Conservation (phyloP, 2,113 vertebrate genomes). For the Chaetodon trifascialis region DNA sequence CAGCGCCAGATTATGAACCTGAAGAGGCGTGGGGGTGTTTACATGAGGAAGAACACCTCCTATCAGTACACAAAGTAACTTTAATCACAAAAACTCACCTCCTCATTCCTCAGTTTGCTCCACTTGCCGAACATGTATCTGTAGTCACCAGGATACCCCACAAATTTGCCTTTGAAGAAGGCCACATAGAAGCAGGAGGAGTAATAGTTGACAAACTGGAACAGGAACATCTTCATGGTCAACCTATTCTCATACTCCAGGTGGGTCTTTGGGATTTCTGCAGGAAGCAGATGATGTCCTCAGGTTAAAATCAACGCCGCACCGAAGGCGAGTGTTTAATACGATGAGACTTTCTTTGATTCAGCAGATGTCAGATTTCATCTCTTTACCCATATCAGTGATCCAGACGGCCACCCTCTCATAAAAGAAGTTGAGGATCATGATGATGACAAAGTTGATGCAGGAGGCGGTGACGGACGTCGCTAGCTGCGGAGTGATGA, state of each 20-base stretch:
- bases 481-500: conserved; percentile 94
- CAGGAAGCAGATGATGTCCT: conserved; percentile 26
- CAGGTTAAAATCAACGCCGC: background rate
- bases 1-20: background rate
- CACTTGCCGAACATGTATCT: conserved; percentile 89
- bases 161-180: conserved; percentile 98
- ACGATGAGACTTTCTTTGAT: background rate
- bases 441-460: conserved; percentile 97
- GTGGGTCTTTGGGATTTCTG: conserved; percentile 97
- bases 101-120: conserved; percentile 93
- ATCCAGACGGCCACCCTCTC: conserved; percentile 96
- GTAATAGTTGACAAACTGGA: conserved; percentile 99
- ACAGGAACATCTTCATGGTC: conserved; percentile 99
- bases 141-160: conserved; percentile 92
- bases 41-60: background rate
- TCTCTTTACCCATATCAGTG: conserved; percentile 93
- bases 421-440: conserved; percentile 98
- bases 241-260: conserved; percentile 97
- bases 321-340: background rate
- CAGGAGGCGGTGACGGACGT: conserved; percentile 95
- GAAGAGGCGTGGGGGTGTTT: no score
- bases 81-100: conserved; percentile 83
- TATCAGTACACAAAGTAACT: background rate
- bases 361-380: background rate
- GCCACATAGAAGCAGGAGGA: conserved; percentile 98